Base-by-base conservation (phyloP, 53 echinoderm and acorn worm genomes). In the Echinarachnius parma region DNA sequence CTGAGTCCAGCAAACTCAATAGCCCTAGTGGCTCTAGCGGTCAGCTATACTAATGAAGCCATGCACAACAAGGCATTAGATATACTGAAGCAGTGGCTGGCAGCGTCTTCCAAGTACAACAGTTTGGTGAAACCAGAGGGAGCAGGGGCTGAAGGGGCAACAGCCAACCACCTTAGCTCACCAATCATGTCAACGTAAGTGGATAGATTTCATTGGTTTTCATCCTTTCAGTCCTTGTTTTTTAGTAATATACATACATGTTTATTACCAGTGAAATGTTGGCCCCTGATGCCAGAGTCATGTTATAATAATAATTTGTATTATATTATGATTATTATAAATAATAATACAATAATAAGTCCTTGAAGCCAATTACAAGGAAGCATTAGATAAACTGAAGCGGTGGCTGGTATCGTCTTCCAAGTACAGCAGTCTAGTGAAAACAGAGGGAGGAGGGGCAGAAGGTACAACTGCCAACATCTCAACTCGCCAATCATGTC, bases 31-130 rank as follows among this genome's bases (percentile, higher is more conserved):
- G 78, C 89, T 3, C 80, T 98, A 2, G 85, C 91, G 5, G 91
- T 98, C 24, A 98, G 98, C 54, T 98, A 98, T 61, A 92, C 98
- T 52, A 98, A 98, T 27, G 98, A 98, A 31, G 88, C 91, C 16
- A 63, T 88, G 72, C 98, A 98, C 48, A 91, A 92, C 66, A 82
- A 88, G 56, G 98, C 98, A 2, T 57, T 91, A 47, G 91, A 91
- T 29, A 49, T 84, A 0, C 76, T 98, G 11, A 76, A 77, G 35
- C 71, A 85, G n/a, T 98, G 98, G 98, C 64, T 98, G 9, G 58
- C 71, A 0, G 76, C 91, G 0, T 86, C 77, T 46, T 75, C 88
- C 15, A 88, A 85, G 55, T 98, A 98, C 74, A 72, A 81, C 28
- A 50, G 79, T 32, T 32, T 90, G 26, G 22, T 81, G 3, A 86